Conservation (phyloP, 2,888 invertebrate species). For the Hirtodrosophila trivittata region DNA sequence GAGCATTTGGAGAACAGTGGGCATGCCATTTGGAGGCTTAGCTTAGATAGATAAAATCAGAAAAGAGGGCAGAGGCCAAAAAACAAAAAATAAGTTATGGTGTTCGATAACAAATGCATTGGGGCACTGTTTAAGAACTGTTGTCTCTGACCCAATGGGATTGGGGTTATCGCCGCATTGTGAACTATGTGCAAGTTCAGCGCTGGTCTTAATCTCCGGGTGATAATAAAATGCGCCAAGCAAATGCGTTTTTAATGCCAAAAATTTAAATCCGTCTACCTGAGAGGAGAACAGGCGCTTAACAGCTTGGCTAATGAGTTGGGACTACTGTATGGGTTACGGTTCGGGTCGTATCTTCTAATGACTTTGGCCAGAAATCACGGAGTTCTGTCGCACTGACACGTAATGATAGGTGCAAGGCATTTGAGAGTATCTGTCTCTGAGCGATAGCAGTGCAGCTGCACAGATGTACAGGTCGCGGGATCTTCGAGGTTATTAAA, state of each 20-base stretch:
- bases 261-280: constrained; percentile 38
- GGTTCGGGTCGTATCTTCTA: constrained; percentile 1
- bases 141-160: background rate
- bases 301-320: constrained; percentile 19
- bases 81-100: constrained; percentile 30
- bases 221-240: background rate
- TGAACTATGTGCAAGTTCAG: constrained; percentile 29
- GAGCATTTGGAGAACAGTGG: constrained; percentile 23
- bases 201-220: background rate
- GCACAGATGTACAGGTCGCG: too few relatives aligned
- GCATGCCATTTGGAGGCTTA: constrained; percentile 14
- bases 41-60: constrained; percentile 28
- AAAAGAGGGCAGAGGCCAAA: constrained; percentile 10
- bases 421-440: constrained; percentile 3
- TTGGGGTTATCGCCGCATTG: constrained; percentile 39
- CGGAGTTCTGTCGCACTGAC: constrained; percentile 1
- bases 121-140: constrained; percentile 4
- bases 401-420: too few relatives aligned
- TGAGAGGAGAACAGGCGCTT: constrained; percentile 28
- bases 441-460: background rate
- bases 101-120: constrained; percentile 48
- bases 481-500: too few relatives aligned
- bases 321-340: constrained; percentile 25
- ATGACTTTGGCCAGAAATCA: constrained; percentile 36
- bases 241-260: constrained; percentile 60